Conservation (phyloP, 2,797 vertebrate genomes). For the Manis javanica region DNA sequence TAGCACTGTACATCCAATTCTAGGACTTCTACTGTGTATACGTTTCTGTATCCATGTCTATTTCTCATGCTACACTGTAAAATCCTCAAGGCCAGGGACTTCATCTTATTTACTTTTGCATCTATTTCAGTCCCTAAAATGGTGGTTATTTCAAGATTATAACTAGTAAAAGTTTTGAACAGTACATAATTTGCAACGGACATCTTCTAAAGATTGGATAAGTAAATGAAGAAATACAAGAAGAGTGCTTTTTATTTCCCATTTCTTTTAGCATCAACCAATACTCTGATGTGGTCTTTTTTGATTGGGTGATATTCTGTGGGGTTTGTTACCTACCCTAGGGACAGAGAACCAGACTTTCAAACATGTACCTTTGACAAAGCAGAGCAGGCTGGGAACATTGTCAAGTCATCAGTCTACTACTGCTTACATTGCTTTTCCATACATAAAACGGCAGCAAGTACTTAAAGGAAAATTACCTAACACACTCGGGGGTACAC, state of each 20-base stretch:
- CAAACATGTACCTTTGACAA: neutral
- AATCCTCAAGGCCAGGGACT: neutral
- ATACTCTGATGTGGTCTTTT: neutral
- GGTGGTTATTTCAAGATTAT: neutral
- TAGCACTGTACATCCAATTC: neutral
- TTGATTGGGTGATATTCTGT: neutral
- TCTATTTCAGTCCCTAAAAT: neutral
- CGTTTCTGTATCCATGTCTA: neutral
- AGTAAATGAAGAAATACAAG: slow-evolving; percentile 36
- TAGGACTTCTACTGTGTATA: neutral
- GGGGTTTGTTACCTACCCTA: neutral
- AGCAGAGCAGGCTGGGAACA: neutral
- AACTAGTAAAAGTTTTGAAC: neutral
- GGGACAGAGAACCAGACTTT: neutral
- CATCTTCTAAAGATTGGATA: neutral
- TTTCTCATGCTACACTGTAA: neutral
- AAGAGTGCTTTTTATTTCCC: neutral
- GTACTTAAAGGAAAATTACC: neutral
- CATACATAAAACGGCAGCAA: neutral
- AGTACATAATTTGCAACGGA: neutral
- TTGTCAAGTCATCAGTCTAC: neutral
- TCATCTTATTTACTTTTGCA: neutral
- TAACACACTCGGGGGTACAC: neutral
- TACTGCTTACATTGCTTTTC: neutral
- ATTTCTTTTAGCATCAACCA: neutral